phyloP scores from a whole-genome alignment of 2,113 vertebrate genomes.

The Spizaetus ornatus region DNA sequence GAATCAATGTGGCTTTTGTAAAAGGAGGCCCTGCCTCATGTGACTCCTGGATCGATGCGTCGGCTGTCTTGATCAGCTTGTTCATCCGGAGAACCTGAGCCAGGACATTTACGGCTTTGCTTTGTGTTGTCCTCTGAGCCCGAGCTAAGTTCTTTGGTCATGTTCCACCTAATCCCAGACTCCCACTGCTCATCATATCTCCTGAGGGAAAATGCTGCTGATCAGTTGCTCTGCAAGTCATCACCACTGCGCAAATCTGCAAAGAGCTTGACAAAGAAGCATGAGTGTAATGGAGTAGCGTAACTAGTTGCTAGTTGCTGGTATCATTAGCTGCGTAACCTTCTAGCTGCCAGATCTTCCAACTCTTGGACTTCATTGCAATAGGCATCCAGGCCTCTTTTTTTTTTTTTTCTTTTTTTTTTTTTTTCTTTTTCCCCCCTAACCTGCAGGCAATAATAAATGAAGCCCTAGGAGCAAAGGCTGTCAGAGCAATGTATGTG shows the following conservation, averaged over 20 bases:
- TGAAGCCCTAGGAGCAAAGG: background rate
- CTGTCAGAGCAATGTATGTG: background rate
- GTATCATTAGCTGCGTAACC: background rate
- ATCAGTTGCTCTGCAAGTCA: background rate
- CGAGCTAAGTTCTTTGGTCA: background rate
- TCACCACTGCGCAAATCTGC: background rate
- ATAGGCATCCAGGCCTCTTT: background rate
- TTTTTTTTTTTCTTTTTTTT: too few species aligned
- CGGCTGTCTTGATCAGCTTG: background rate
- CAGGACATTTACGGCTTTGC: background rate
- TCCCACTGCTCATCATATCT: background rate
- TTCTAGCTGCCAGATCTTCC: background rate
- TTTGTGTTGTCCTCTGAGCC: background rate
- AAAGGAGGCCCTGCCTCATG: background rate
- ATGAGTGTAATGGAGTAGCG: background rate
- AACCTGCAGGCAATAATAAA: background rate
- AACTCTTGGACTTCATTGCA: background rate
- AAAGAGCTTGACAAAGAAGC: background rate
- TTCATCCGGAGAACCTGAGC: background rate
- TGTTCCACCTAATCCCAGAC: background rate
- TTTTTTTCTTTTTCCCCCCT: rapidly evolving
- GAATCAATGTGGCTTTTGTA: background rate
- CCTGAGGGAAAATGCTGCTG: background rate
- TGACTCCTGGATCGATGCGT: rapidly evolving
- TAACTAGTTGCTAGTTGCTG: background rate